Percentiles rank a stretch among this genome's conserved stretches.
Conservation (phyloP, 2,888 invertebrate species). For the Seira musarum region DNA sequence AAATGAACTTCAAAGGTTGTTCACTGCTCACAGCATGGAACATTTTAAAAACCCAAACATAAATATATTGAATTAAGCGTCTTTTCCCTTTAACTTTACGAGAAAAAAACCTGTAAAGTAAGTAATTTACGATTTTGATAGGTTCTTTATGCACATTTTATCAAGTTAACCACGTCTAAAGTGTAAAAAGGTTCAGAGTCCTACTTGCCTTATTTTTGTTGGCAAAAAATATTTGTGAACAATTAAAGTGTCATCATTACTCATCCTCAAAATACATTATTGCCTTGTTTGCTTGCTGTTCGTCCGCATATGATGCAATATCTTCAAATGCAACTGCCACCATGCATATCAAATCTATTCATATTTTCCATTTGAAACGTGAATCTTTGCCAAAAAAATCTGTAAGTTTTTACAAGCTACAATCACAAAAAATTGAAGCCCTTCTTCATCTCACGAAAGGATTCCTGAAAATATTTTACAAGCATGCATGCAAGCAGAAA, state of each 20-base stretch:
- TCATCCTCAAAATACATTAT: conserved; percentile 42
- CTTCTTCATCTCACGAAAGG: neutral
- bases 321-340: conserved; percentile 33
- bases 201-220: conserved; percentile 47
- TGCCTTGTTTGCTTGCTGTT: conserved; percentile 4
- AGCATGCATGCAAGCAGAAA: neutral
- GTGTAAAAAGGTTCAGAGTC: conserved; percentile 10
- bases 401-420: no score
- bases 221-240: conserved; percentile 40
- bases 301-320: conserved; percentile 56
- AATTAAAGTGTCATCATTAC: conserved; percentile 59
- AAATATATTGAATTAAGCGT: conserved; percentile 4
- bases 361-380: no score
- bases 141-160: no score
- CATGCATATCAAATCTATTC: no score
- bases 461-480: no score
- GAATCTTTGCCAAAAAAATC: neutral
- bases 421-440: no score
- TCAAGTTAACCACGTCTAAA: neutral
- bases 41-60: neutral
- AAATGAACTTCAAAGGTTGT: conserved; percentile 55
- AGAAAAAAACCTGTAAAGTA: neutral
- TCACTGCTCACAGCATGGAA: neutral
- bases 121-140: no score
- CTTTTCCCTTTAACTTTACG: no score